These are phyloP conservation scores for Clytia hemisphaerica DNA, from an alignment of 30 jellyfish, hydroid and myxozoan genomes.

Conservation along the genomic window DNA sequence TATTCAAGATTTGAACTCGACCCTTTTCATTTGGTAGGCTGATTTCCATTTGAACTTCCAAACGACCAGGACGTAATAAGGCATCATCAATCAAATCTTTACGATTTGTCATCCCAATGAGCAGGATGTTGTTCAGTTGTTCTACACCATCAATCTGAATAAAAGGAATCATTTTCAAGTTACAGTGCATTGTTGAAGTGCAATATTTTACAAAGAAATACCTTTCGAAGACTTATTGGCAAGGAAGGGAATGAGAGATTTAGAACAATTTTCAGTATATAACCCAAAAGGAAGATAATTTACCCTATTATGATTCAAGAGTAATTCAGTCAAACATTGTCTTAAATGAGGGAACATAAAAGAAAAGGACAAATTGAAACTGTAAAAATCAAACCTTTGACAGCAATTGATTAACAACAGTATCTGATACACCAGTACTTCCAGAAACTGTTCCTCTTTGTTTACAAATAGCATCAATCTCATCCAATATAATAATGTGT, in stretches of 20 bases:
- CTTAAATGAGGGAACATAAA: too few species aligned
- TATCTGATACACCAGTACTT: conserved; percentile 97
- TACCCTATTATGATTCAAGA: too few species aligned
- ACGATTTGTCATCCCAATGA: conserved; percentile 98
- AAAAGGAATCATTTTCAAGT: background rate
- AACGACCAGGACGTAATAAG: conserved; percentile 93
- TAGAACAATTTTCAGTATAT: too few species aligned
- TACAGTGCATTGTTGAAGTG: too few species aligned
- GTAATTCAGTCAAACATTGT: too few species aligned
- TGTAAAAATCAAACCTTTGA: conserved; percentile 46
- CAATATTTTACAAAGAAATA: too few species aligned
- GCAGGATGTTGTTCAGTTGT: conserved; percentile 82
- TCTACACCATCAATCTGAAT: conserved; percentile 98
- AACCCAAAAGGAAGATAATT: too few species aligned
- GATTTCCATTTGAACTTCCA: conserved; percentile 95
- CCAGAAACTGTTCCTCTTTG: conserved; percentile 93
- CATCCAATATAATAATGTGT: conserved; percentile 96
- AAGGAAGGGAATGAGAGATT: too few species aligned
- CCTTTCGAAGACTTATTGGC: too few species aligned
- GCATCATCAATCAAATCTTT: conserved; percentile 95
- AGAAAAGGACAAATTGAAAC: too few species aligned
- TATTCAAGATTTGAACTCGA: conserved; percentile 75
- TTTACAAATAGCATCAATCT: conserved; percentile 96
- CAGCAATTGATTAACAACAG: conserved; percentile 92
- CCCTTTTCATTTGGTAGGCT: conserved; percentile 95